Evolutionary conservation across 2,113 vertebrate genomes (phyloP), one percentile per base, ranked within the genome.

Genomic region (Amblyopsis rosae): DNA sequence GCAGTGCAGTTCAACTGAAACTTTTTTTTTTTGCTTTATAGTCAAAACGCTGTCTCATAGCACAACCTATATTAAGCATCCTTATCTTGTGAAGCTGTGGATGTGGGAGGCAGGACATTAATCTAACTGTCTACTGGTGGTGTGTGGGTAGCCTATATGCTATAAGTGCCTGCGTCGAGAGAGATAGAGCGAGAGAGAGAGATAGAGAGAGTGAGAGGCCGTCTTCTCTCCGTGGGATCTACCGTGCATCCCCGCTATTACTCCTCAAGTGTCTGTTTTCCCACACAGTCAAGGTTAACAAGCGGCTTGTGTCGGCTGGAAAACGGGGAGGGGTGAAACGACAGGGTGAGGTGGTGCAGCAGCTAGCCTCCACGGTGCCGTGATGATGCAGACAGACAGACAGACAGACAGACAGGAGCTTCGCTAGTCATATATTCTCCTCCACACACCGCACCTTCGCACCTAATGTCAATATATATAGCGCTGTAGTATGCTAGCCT

Each of bases 251-350:
- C 62, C 60, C 55, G 35, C 60, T 50, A 64, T 81, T 80, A 70
- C 82, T 90, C 82, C 81, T 80, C 84, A 90, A 91, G 85, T 88
- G 89, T 89, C 85, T 86, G 82, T 69, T 90, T 90, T 86, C 82
- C 86, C 83, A 83, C 82, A 86, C 82, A 87, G 88, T 84, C 91
- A 89, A 91, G 91, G 91, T 91, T 91, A 93, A 91, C 86, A 87
- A 90, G 87, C 84, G 80, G 82, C 85, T 81, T 72, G 77, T 83
- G 78, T 76, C 84, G 80, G 80, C 73, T 76, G 76, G 75, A 78
- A 81, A 47, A 76, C 63, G 77, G 67, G 61, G 69, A 76, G 57
- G 67, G 69, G 79, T 56, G 65, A 56, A 56, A 71, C 73, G 77
- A 47, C 26, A 3, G 77, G 73, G 63, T 64, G 71, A 78, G 86